Conservation (phyloP, 2,888 invertebrate genomes). For the Agrypnus murinus region DNA sequence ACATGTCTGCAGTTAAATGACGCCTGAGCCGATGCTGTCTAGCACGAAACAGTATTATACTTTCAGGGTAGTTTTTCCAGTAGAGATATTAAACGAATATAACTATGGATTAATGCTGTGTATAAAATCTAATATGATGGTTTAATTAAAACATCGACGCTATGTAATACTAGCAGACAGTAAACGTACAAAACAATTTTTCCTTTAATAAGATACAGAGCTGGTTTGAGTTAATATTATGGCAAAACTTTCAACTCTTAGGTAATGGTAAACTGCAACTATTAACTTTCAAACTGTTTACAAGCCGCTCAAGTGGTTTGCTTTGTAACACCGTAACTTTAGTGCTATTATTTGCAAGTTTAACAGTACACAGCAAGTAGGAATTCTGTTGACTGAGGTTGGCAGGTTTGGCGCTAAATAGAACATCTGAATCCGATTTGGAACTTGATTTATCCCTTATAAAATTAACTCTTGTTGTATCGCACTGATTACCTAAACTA, state of each 20-base stretch:
- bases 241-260: neutral
- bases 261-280: neutral
- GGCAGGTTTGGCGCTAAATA: neutral
- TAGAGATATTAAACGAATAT: no score
- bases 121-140: no score
- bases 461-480: no score
- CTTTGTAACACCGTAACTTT: slow-evolving; percentile 4
- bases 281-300: slow-evolving; percentile 6
- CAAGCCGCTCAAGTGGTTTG: slow-evolving; percentile 14
- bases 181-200: no score
- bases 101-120: no score
- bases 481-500: no score
- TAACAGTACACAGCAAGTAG: slow-evolving; percentile 7
- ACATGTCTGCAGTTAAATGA: slow-evolving; percentile 38
- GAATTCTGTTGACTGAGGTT: slow-evolving; percentile 12
- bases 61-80: slow-evolving; percentile 13
- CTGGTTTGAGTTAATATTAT: neutral
- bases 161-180: no score
- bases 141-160: no score
- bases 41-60: no score
- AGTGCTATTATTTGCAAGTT: slow-evolving; percentile 26
- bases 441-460: neutral
- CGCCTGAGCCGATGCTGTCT: slow-evolving; percentile 28
- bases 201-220: no score
- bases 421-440: neutral